Evolutionary conservation across 2,888 invertebrate genomes (phyloP), one percentile per base, ranked within the genome.

Genomic region (Athalia cordata): DNA sequence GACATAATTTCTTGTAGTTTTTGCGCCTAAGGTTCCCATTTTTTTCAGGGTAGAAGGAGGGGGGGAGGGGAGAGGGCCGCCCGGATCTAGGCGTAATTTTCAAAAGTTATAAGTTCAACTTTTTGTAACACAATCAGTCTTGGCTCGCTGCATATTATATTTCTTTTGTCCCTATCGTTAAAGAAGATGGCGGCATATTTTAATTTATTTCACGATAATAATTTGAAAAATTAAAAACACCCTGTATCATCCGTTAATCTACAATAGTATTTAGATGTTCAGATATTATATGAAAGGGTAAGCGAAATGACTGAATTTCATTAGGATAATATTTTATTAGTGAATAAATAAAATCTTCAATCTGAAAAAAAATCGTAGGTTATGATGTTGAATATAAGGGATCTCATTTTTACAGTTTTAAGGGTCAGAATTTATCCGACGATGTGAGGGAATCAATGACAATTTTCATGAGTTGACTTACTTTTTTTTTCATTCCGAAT

Each of bases 41-140:
- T 15, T 43, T 43, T 29, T 29, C 29, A 29, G 29, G 29, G 29
- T 1, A 29, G 29, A 29, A 29, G 29, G 29, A 29, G 29, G 29
- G 29, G 29, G 2, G 29, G 29, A 2, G 43, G 43, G 55, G 15
- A 68, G 68, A 9, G 59, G 47, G 47, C 2, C 2, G 29, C 29
- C 2, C 29, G 29, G 29, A 29, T 29, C 29, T 29, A 29, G 59
- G 47, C 7, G 55, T 4, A 67, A 70, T 55, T 77, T 70, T 52
- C 55, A 77, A 68, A 11, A 13, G 57, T 45, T 59, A 52, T 47
- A 15, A 45, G 78, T 80, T 68, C 59, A 75, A 75, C 75, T 81
- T 79, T 81, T 66, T 29, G 43, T 80, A 81, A 80, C 83, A 83
- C 86, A 85, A 84, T 87, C 86, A 86, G 86, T 87, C 85, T 87